Conservation (phyloP, 2,888 invertebrate species). For the Machimus rusticus region DNA sequence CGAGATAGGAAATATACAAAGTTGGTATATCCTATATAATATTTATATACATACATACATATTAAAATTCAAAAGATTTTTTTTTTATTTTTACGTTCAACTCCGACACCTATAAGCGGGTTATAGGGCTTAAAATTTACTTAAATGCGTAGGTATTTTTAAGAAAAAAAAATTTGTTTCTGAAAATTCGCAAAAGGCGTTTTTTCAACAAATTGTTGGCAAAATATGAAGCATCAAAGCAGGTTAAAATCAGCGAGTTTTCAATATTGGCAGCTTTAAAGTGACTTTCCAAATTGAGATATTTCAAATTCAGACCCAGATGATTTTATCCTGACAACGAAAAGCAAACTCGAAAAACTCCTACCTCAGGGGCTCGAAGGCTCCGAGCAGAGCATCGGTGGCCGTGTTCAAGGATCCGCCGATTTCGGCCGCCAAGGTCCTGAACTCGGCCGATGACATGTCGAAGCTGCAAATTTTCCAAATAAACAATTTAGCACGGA, state of each 20-base stretch:
- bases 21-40: no score
- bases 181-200: no score
- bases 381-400: neutral
- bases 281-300: neutral
- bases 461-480: neutral
- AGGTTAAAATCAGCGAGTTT: neutral
- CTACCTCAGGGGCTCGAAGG: neutral
- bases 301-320: neutral
- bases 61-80: no score
- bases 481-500: neutral
- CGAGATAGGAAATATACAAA: no score
- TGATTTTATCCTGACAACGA: neutral
- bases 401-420: neutral
- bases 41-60: no score
- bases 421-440: neutral
- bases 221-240: no score
- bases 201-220: no score
- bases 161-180: no score
- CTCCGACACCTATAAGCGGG: no score
- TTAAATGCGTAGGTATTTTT: no score
- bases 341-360: neutral
- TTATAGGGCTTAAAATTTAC: no score
- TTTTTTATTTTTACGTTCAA: no score
- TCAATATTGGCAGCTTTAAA: neutral
- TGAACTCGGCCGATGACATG: neutral